These are phyloP conservation scores for Grapholita molesta DNA, from an alignment of 1,140 invertebrate species.

Conservation along the genomic window DNA sequence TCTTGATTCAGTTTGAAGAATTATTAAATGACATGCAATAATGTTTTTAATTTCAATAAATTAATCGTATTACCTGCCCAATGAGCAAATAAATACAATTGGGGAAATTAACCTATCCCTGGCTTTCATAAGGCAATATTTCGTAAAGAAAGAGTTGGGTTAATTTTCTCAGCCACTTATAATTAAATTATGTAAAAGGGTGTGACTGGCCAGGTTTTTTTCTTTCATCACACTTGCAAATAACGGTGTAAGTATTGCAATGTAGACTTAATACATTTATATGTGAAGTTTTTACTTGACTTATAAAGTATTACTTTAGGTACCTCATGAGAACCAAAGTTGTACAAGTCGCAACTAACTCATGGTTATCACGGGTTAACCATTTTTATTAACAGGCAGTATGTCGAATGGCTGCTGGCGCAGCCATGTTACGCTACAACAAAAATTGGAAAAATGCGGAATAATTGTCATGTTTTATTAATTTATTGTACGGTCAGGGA, in stretches of 20 bases:
- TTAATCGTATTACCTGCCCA: neutral
- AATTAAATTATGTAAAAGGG: neutral
- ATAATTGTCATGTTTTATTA: too few relatives aligned
- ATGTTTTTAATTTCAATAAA: neutral
- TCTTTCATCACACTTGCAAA: neutral
- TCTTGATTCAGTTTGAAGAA: too few relatives aligned
- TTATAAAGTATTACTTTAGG: too few relatives aligned
- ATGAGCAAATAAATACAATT: neutral
- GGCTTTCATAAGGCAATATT: neutral
- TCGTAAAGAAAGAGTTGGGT: neutral
- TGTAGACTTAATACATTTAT: neutral
- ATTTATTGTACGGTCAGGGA: too few relatives aligned
- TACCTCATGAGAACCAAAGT: too few relatives aligned
- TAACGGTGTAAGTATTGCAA: neutral
- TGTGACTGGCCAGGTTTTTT: neutral
- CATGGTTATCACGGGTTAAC: too few relatives aligned
- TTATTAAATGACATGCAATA: neutral
- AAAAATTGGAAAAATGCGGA: too few relatives aligned
- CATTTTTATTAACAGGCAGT: too few relatives aligned
- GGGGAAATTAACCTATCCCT: neutral
- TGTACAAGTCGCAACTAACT: too few relatives aligned
- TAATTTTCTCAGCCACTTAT: neutral
- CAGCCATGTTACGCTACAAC: too few relatives aligned
- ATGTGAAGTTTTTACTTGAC: too few relatives aligned
- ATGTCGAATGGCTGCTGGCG: too few relatives aligned